phyloP scores from a whole-genome alignment of 2,113 vertebrate species.

The Corynorhinus townsendii region DNA sequence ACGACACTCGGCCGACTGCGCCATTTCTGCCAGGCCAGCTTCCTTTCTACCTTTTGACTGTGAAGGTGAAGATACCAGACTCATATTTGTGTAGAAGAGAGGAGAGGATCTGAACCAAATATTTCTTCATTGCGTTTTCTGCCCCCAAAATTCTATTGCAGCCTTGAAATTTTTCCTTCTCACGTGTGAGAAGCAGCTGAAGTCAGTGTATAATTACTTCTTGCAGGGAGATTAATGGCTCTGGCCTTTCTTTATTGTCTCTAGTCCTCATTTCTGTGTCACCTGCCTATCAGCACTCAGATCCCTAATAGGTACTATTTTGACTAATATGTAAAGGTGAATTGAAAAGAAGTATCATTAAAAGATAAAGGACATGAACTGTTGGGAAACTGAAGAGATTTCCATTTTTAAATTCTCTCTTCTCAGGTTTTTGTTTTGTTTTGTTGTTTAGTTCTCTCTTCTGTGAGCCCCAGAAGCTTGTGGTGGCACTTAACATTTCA shows the following conservation, averaged over 20 bases:
- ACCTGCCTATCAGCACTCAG: slow-evolving; percentile 29
- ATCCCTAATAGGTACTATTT: slow-evolving; percentile 34
- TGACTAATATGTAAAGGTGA: slow-evolving; percentile 42
- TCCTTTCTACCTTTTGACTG: background rate
- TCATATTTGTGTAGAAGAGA: background rate
- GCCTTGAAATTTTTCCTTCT: slow-evolving; percentile 35
- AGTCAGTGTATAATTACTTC: slow-evolving; percentile 25
- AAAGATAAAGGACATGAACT: slow-evolving; percentile 44
- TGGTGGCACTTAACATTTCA: background rate
- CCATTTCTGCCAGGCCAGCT: background rate
- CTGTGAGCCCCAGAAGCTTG: background rate
- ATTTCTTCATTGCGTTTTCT: slow-evolving; percentile 35
- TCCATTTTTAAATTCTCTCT: background rate
- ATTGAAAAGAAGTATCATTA: slow-evolving; percentile 32
- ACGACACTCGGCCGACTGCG: background rate
- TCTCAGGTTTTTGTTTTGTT: background rate
- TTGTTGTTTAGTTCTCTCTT: background rate
- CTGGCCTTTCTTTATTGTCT: slow-evolving; percentile 31
- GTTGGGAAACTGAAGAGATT: background rate
- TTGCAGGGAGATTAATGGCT: slow-evolving; percentile 42
- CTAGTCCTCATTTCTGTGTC: slow-evolving; percentile 2
- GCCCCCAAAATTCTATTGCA: background rate
- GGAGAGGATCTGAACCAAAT: background rate
- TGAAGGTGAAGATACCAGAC: background rate
- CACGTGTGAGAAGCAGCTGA: slow-evolving; percentile 26